phyloP scores from a whole-genome alignment of 2,113 vertebrate species.

The Boleophthalmus pectinirostris region DNA sequence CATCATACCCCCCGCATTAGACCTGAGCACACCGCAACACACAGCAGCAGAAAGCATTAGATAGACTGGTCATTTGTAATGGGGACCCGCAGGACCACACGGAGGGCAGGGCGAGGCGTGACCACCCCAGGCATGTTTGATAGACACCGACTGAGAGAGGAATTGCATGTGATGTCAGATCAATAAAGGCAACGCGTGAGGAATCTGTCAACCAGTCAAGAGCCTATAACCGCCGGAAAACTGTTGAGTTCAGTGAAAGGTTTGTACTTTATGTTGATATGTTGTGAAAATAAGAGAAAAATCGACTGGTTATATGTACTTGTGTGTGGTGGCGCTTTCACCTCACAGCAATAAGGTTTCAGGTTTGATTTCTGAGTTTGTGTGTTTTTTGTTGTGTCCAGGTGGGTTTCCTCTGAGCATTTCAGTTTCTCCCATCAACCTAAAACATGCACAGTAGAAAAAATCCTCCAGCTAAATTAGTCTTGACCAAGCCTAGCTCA shows the following conservation, averaged over 20 bases:
- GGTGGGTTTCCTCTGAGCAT: too few species aligned
- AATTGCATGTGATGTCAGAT: constrained; percentile 48
- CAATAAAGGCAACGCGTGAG: constrained; percentile 27
- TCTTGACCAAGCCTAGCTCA: too few species aligned
- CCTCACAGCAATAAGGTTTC: too few species aligned
- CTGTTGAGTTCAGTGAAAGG: neutral
- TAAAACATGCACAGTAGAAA: too few species aligned
- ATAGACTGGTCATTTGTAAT: constrained; percentile 57
- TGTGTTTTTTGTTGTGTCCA: too few species aligned
- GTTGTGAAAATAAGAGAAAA: too few species aligned
- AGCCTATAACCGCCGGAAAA: neutral
- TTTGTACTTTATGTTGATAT: neutral
- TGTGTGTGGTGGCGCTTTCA: too few species aligned
- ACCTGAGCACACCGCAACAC: constrained; percentile 41
- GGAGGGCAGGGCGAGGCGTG: constrained; percentile 35
- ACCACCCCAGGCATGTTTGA: constrained; percentile 49
- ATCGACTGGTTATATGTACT: too few species aligned
- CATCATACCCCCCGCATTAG: constrained; percentile 42
- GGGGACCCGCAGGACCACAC: constrained; percentile 52
- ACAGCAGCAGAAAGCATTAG: constrained; percentile 29
- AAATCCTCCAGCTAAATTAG: too few species aligned
- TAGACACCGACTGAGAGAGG: constrained; percentile 39
- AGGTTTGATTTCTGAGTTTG: too few species aligned
- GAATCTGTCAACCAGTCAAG: neutral
- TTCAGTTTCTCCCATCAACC: too few species aligned